phyloP scores from a whole-genome alignment of 2,113 vertebrate genomes.

The Channa maculata region DNA sequence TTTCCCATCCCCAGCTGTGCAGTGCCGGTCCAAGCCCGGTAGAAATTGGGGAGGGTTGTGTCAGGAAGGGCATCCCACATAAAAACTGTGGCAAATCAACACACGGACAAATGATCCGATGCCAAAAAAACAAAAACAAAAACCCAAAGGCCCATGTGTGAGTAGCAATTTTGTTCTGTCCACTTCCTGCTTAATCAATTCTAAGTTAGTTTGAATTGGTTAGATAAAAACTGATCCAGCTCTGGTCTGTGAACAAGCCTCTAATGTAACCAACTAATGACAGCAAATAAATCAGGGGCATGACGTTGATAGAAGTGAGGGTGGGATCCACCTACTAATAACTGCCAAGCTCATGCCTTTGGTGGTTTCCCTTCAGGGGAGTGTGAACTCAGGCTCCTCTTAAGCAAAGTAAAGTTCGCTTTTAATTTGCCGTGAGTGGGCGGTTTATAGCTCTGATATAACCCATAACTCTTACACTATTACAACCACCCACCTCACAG shows the following conservation, averaged over 20 bases:
- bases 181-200: too few species aligned
- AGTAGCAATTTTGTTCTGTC: too few species aligned
- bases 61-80: too few species aligned
- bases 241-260: conserved; percentile 44
- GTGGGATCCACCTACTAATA: conserved; percentile 67
- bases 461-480: conserved; percentile 70
- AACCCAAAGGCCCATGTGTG: too few species aligned
- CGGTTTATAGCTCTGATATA: conserved; percentile 76
- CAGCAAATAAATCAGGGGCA: conserved; percentile 65
- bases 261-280: conserved; percentile 43
- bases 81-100: too few species aligned
- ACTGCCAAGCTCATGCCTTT: conserved; percentile 57
- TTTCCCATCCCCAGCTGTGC: too few species aligned
- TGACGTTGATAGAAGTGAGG: conserved; percentile 65
- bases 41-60: too few species aligned
- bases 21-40: too few species aligned
- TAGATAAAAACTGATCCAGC: conserved; percentile 16
- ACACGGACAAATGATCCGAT: too few species aligned
- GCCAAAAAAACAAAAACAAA: too few species aligned
- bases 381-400: conserved; percentile 65
- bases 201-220: neutral
- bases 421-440: conserved; percentile 76
- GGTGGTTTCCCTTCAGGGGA: conserved; percentile 69
- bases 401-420: conserved; percentile 64
- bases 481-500: conserved; percentile 69